These are phyloP conservation scores for Notospermus geniculatus DNA, from an alignment of 1,140 invertebrate species.

Conservation along the genomic window DNA sequence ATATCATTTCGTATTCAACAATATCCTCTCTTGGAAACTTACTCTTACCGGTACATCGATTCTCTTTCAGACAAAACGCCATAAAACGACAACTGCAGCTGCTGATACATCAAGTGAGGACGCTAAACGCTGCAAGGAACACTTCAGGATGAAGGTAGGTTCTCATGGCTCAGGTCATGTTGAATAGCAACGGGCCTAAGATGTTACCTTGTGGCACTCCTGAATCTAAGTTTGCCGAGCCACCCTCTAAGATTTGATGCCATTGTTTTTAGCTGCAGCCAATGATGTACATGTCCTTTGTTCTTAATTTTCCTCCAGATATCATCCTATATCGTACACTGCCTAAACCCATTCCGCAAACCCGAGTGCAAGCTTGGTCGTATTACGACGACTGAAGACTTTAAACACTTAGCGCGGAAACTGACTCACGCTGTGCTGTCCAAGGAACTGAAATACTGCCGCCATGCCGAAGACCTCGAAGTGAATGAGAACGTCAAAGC, in stretches of 20 bases:
- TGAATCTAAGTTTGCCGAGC: too few species aligned
- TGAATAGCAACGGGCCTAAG: too few species aligned
- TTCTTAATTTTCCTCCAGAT: slow-evolving; percentile 60
- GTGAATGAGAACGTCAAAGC: slow-evolving; percentile 94
- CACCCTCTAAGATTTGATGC: too few species aligned
- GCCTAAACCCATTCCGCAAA: slow-evolving; percentile 85
- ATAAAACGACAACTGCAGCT: slow-evolving; percentile 58
- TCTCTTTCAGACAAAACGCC: slow-evolving; percentile 54
- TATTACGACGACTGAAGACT: slow-evolving; percentile 88
- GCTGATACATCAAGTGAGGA: slow-evolving; percentile 58
- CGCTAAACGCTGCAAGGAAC: slow-evolving; percentile 72
- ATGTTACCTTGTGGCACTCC: too few species aligned
- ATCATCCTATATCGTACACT: slow-evolving; percentile 84
- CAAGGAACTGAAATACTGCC: slow-evolving; percentile 92
- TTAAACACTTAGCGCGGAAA: slow-evolving; percentile 93
- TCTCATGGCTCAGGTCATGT: too few species aligned
- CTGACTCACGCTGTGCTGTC: slow-evolving; percentile 94
- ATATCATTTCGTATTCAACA: too few species aligned
- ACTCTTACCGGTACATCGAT: too few species aligned
- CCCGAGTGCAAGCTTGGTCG: slow-evolving; percentile 78
- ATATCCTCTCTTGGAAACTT: too few species aligned
- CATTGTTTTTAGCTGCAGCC: too few species aligned
- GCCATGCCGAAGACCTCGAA: slow-evolving; percentile 78
- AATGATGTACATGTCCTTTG: too few species aligned
- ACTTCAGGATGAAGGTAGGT: slow-evolving; percentile 74